A percentile compares a stretch with the other conserved stretches of the same genome.
phyloP scores from a whole-genome alignment of 1,140 invertebrate species.

The Trachymyrmex septentrionalis region DNA sequence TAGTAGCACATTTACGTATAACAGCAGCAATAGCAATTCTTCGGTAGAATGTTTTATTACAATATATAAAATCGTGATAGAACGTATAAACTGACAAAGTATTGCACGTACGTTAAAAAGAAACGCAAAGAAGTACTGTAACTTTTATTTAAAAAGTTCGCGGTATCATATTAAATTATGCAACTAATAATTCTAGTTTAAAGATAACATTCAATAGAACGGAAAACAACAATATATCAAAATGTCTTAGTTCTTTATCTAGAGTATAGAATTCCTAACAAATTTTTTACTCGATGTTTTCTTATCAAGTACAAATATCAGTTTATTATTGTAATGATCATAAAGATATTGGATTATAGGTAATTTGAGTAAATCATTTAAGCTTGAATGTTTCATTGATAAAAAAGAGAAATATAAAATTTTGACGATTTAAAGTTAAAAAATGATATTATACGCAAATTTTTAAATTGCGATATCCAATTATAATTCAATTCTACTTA shows the following conservation, averaged over 20 bases:
- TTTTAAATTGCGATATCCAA: neutral
- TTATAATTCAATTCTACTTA: neutral
- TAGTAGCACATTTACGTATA: too few species aligned
- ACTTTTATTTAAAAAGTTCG: conserved; percentile 83
- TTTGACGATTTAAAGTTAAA: neutral
- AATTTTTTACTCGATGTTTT: neutral
- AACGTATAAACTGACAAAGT: neutral
- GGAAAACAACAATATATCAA: neutral
- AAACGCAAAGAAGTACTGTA: conserved; percentile 40
- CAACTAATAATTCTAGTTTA: conserved; percentile 29
- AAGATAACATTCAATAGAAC: neutral
- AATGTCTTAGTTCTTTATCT: neutral
- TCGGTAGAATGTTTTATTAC: neutral
- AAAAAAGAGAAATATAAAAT: neutral
- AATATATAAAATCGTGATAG: neutral
- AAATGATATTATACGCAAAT: neutral
- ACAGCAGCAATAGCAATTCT: neutral
- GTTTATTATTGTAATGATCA: neutral
- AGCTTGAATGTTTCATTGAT: neutral
- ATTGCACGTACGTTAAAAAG: neutral
- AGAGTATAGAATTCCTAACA: neutral
- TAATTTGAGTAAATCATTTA: neutral
- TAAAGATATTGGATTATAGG: neutral
- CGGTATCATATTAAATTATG: conserved; percentile 72
- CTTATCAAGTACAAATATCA: neutral